Base-by-base conservation (phyloP, 1,140 invertebrate species). In the Spodoptera litura region DNA sequence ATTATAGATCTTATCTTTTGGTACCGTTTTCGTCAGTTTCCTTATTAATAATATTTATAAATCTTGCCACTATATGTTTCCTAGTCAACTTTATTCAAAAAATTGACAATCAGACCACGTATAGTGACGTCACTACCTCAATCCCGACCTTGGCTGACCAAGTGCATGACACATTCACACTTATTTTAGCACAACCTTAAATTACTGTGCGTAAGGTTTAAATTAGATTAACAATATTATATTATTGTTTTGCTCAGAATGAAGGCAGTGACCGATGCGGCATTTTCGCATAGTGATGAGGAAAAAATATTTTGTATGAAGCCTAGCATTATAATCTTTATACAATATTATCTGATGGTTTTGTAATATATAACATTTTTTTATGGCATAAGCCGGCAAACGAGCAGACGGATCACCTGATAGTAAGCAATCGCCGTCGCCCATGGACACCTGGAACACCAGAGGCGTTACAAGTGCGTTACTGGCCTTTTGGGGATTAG, bases 241-340 rank as follows among this genome's bases (percentile, higher is more conserved):
- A 68, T 51, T 51, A 68, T 68, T 68, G 64, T 68, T 68, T 51
- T 68, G 64, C 20, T 52, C 2, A 13, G 25, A 10, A 10, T 25
- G 9, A 27, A n/a, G 72, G 31, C 44, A 75, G 13, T 61, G 72
- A 73, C 71, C 71, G 71, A 44, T 51, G 55, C 8, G 55, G 71
- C 53, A 73, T 73, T 73, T 59, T 59, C 55, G 71, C 35, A 73
- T 73, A 73, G 11, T 52, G 20, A 68, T 68, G 64, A 68, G 35
- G 11, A 49, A 73, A 71, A 71, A 73, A 73, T 44, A 49, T 56
- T 20, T 59, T 73, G 25, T 35, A 25, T 1, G 20, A 20, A n/a
- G 66, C 27, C 51, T 70, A 53, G 66, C 20, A 70, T 35, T 55
- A 53, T 13, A 35, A 53, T 53, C 5, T 44, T 44, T 10, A 44